phyloP scores from a whole-genome alignment of 2,888 invertebrate species.

The Hypercompe scribonia region DNA sequence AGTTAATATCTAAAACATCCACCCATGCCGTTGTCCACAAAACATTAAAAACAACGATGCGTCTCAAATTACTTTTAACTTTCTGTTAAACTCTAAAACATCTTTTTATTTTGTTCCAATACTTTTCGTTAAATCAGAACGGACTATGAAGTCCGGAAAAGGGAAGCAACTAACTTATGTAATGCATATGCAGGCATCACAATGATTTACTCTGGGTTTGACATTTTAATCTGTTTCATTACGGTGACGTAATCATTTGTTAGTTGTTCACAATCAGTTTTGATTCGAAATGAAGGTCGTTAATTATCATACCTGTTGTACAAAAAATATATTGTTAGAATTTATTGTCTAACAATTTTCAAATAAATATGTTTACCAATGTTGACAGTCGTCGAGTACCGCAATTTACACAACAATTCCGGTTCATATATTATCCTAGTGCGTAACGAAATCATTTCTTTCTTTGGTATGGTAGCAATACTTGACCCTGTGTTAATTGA shows the following conservation, averaged over 20 bases:
- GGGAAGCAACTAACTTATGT: background rate
- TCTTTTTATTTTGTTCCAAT: no score
- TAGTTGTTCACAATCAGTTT: background rate
- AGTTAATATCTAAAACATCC: no score
- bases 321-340: background rate
- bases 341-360: background rate
- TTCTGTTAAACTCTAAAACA: no score
- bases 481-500: no score
- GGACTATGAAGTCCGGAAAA: background rate
- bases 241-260: background rate
- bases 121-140: no score
- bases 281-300: background rate
- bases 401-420: background rate
- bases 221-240: background rate
- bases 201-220: background rate
- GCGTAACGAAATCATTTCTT: no score
- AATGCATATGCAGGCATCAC: background rate
- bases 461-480: no score
- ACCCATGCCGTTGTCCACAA: no score
- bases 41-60: no score
- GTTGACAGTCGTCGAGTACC: background rate
- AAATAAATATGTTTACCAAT: background rate
- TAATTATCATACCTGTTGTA: background rate
- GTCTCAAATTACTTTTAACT: no score
- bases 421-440: background rate